Percentiles rank a stretch among this genome's conserved stretches.
Conservation (phyloP, 2,888 invertebrate species). For the Trissolcus japonicus region DNA sequence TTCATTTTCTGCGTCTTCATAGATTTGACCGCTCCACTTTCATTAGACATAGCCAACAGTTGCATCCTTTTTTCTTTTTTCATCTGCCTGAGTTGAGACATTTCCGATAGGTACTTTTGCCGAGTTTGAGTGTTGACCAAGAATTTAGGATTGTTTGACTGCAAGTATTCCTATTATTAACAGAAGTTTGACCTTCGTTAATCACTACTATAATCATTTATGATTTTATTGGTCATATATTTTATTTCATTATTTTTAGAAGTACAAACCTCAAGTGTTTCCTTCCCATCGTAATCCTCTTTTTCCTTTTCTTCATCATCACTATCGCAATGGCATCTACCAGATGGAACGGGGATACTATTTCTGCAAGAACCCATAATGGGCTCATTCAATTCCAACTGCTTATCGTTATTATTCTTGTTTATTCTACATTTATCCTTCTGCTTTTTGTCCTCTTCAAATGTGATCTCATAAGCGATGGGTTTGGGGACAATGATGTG, state of each 20-base stretch:
- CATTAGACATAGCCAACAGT: conserved; percentile 74
- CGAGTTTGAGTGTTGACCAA: conserved; percentile 79
- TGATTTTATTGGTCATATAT: too few species aligned
- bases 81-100: conserved; percentile 76
- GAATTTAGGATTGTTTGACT: conserved; percentile 84
- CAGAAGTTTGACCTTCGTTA: too few species aligned
- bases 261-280: conserved; percentile 58
- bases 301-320: background rate
- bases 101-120: conserved; percentile 76
- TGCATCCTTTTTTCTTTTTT: conserved; percentile 76
- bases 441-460: conserved; percentile 65
- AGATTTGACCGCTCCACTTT: conserved; percentile 63
- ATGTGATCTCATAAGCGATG: conserved; percentile 76
- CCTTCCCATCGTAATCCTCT: conserved; percentile 46
- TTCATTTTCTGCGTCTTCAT: conserved; percentile 61
- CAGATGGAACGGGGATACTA: background rate
- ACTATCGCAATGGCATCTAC: background rate
- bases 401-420: conserved; percentile 17
- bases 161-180: conserved; percentile 81
- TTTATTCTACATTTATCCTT: conserved; percentile 43
- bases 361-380: background rate
- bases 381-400: background rate
- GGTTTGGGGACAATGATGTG: conserved; percentile 70
- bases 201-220: background rate
- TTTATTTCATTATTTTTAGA: background rate